phyloP scores from a whole-genome alignment of 2,888 invertebrate genomes.

The Leucoma salicis region DNA sequence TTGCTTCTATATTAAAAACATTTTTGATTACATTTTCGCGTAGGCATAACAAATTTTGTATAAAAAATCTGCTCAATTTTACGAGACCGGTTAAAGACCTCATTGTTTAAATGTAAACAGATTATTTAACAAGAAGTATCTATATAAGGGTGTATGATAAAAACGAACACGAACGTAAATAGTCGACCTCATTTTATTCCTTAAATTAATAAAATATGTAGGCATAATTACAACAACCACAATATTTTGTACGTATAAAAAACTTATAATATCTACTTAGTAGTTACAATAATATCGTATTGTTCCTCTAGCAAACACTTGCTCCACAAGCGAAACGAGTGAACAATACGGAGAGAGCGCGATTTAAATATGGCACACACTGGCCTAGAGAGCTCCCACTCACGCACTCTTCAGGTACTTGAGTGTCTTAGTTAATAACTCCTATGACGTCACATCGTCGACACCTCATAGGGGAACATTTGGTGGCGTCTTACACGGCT shows the following conservation, averaged over 20 bases:
- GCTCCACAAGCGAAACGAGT: constrained; percentile 43
- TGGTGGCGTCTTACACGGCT: constrained; percentile 80
- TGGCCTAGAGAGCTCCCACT: constrained; percentile 57
- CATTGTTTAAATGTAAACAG: not conserved
- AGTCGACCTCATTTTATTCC: constrained; percentile 33
- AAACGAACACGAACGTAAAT: constrained; percentile 13
- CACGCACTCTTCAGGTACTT: constrained; percentile 78
- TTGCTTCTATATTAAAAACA: not conserved
- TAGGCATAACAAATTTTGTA: not conserved
- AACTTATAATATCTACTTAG: constrained; percentile 72
- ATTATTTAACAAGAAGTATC: not conserved
- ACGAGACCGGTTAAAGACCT: not conserved
- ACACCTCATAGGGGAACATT: constrained; percentile 69
- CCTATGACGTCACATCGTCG: constrained; percentile 36
- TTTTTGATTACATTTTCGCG: not conserved
- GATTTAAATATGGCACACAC: constrained; percentile 34
- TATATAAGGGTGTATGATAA: not conserved
- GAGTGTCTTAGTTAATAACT: constrained; percentile 72
- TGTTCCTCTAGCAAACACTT: constrained; percentile 54
- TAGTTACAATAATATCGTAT: constrained; percentile 74
- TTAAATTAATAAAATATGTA: constrained; percentile 44
- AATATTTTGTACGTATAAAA: constrained; percentile 50
- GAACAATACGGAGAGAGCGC: constrained; percentile 47
- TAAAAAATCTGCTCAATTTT: not conserved
- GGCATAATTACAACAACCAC: constrained; percentile 20